Conservation (phyloP, 2,888 invertebrate species). For the Athalia circularis region DNA sequence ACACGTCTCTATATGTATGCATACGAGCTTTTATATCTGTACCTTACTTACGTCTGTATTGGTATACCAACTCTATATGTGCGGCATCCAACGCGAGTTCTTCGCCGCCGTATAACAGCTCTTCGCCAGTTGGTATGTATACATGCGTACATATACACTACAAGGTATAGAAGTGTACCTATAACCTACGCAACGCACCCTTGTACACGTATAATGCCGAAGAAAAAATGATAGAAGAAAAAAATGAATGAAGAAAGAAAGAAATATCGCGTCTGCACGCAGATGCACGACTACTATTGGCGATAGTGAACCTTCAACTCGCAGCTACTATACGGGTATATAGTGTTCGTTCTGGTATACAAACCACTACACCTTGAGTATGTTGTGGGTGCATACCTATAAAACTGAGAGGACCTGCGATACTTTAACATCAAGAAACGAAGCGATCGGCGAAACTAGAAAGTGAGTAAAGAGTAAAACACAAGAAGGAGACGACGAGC, state of each 20-base stretch:
- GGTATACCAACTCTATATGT: background rate
- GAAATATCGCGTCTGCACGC: too few relatives aligned
- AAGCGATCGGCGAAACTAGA: too few relatives aligned
- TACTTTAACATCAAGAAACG: too few relatives aligned
- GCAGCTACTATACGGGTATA: too few relatives aligned
- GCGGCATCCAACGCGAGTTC: background rate
- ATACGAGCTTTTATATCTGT: background rate
- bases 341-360: too few relatives aligned
- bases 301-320: too few relatives aligned
- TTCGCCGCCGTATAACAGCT: background rate
- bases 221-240: background rate
- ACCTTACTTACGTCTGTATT: background rate
- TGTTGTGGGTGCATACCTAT: too few relatives aligned
- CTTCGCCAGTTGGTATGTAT: slow-evolving; percentile 39
- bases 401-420: too few relatives aligned
- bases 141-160: background rate
- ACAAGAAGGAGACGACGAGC: slow-evolving; percentile 6
- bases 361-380: too few relatives aligned
- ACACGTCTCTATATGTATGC: slow-evolving; percentile 51
- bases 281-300: too few relatives aligned
- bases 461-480: background rate
- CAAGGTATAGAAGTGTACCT: background rate
- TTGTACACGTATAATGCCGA: slow-evolving; percentile 3
- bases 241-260: background rate
- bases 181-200: background rate